Base-by-base conservation (phyloP, 2,113 vertebrate species). In the Festucalex cinctus region DNA sequence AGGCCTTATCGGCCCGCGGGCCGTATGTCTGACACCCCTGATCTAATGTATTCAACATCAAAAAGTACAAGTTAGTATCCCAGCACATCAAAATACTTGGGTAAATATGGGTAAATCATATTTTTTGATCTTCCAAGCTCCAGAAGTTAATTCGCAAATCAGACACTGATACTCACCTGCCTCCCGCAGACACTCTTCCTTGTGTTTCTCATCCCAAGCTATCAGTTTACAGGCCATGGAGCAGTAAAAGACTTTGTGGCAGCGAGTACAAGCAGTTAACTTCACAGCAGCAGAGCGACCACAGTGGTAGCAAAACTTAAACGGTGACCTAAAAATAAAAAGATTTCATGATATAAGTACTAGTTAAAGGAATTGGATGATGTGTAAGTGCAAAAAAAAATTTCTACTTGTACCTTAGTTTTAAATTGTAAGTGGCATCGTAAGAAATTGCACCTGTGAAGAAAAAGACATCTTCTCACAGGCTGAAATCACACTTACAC, bases 261-360 rank as follows among this genome's bases (percentile, higher is more conserved):
- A 95, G 62, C 81, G 88, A 3, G 35, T 59, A 48, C 94, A 96
- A 0, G 85, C 71, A 0, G 51, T 53, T 13, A 95, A 88, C 39
- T 78, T 86, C 60, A 96, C 90, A 0, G 83, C 91, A 0, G 86
- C 59, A 0, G 94, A 94, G 37, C 93, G 92, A 1, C 94, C 93
- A 0, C 95, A 95, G 37, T 92, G 84, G 64, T 83, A 92, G 83
- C 95, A 96, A 86, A 92, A 94, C 75, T 88, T 93, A 70, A 93
- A 92, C 0, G 83, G 82, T 9, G 83, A 68, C 51, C 93, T 94
- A 70, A 17, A 66, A 71, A 46, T 64, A n/a, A n/a, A n/a, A n/a
- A 39, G 7, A 77, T 41, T 59, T 5, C 61, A 5, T 54, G 51
- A 54, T 10, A 39, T 22, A 24, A 22, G 36, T 17, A 19, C 16